Conservation (phyloP, 2,113 vertebrate genomes). For the Rhinogobius similis region DNA sequence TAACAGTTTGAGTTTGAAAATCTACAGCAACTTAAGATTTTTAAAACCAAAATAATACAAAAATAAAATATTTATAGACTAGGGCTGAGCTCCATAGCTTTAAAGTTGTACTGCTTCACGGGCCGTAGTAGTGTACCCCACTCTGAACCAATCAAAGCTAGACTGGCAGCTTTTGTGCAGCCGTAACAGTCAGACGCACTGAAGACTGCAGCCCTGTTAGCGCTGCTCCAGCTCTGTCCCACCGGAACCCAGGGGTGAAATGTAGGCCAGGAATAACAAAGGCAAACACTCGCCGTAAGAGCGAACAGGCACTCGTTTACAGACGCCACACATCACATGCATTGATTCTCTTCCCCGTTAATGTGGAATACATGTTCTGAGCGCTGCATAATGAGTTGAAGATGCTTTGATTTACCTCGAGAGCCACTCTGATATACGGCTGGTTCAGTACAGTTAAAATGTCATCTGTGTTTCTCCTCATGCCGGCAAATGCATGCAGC, state of each 20-base stretch:
- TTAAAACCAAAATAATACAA: no score
- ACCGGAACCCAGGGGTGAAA: conserved; percentile 49
- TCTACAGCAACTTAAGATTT: neutral
- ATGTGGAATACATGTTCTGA: conserved; percentile 26
- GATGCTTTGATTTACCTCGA: conserved; percentile 16
- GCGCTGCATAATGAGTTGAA: conserved; percentile 31
- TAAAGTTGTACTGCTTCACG: conserved; percentile 23
- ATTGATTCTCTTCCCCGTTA: conserved; percentile 48
- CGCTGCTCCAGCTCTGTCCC: conserved; percentile 41
- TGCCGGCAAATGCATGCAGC: conserved; percentile 4
- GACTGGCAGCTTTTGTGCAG: conserved; percentile 13
- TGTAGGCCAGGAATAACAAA: conserved; percentile 50
- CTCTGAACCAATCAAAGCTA: conserved; percentile 37
- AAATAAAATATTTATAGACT: no score
- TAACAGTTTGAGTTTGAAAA: neutral
- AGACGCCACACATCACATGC: conserved; percentile 29
- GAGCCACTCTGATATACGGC: neutral
- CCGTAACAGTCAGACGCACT: conserved; percentile 37
- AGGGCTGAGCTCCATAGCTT: no score
- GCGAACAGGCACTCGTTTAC: conserved; percentile 42
- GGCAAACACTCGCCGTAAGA: conserved; percentile 34
- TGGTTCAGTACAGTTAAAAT: conserved; percentile 10
- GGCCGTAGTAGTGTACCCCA: conserved; percentile 30
- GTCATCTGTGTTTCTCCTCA: conserved; percentile 10
- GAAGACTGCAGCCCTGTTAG: conserved; percentile 37